Conservation (phyloP, 2,113 vertebrate species). For the Tetrao urogallus region DNA sequence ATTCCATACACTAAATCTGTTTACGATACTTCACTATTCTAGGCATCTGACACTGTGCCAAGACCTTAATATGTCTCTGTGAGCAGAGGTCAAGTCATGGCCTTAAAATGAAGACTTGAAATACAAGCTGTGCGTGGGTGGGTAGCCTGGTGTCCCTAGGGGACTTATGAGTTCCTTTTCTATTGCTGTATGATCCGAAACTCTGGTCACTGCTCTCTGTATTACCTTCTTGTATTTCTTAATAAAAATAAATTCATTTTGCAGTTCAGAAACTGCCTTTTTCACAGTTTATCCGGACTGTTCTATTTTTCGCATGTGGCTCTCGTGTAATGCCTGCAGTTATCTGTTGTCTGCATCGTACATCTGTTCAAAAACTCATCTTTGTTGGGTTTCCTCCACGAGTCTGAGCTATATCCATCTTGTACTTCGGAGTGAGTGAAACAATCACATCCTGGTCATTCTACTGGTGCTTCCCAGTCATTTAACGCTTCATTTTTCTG, state of each 20-base stretch:
- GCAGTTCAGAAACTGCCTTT: slow-evolving; percentile 12
- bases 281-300: background rate
- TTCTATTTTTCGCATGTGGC: background rate
- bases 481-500: background rate
- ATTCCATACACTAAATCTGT: slow-evolving; percentile 75
- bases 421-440: background rate
- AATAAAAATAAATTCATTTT: slow-evolving; percentile 63
- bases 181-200: slow-evolving; percentile 60
- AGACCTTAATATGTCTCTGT: slow-evolving; percentile 66
- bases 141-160: slow-evolving; percentile 64
- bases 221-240: slow-evolving; percentile 68
- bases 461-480: background rate
- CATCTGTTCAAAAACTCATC: background rate
- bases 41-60: slow-evolving; percentile 75
- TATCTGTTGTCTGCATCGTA: background rate
- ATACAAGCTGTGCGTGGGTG: slow-evolving; percentile 67
- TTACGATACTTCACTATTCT: slow-evolving; percentile 76
- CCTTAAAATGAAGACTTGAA: slow-evolving; percentile 74
- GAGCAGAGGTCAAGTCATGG: slow-evolving; percentile 65
- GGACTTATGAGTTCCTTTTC: slow-evolving; percentile 65
- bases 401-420: background rate
- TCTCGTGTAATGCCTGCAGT: background rate
- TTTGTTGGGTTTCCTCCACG: background rate
- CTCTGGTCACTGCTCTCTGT: slow-evolving; percentile 50
- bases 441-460: background rate